Evolutionary conservation across 1,140 invertebrate species (phyloP), one percentile per base, ranked within the genome.

Genomic region (Bradynema listronoti): DNA sequence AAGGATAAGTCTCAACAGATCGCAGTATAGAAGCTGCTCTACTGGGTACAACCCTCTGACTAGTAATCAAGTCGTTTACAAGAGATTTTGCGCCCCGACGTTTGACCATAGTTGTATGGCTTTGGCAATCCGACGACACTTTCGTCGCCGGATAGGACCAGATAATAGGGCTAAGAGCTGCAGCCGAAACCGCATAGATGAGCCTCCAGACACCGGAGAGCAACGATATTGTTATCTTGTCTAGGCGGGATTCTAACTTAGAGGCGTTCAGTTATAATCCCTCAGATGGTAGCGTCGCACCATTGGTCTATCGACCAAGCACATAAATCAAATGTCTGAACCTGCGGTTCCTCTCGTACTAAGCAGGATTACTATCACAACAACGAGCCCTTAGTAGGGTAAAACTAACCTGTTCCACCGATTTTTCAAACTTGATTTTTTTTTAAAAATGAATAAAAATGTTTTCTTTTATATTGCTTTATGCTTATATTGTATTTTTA

Each of bases 201-300:
- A 64, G 69, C 75, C 73, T 69, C 63, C 65, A 65, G 67, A 73
- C 61, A 68, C 64, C 67, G 62, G 70, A 58, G 54, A 60, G 61
- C 71, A 67, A 62, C 33, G 36, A 45, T 65, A 71, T 74, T 68
- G 64, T 63, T 60, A 56, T 41, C 57, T 25, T 74, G 50, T 58
- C 83, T 83, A 84, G 84, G 80, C 80, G 80, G 84, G 83, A 84
- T 86, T 83, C 84, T 82, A 82, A 83, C 85, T 86, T 86, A 87
- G 85, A 87, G 85, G 85, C 85, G 84, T 87, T 87, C 85, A 87
- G 85, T 83, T 84, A 84, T 87, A 86, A 86, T 86, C 84, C 84
- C 81, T 83, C 85, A 84, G 85, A 86, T 86, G 85, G 85, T 86
- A 86, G 85, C 85, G 82, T 86, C 85, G 84, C 84, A 84, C 84